Evolutionary conservation across 2,888 invertebrate species (phyloP), one percentile per base, ranked within the genome.

Genomic region (Acleris laterana): DNA sequence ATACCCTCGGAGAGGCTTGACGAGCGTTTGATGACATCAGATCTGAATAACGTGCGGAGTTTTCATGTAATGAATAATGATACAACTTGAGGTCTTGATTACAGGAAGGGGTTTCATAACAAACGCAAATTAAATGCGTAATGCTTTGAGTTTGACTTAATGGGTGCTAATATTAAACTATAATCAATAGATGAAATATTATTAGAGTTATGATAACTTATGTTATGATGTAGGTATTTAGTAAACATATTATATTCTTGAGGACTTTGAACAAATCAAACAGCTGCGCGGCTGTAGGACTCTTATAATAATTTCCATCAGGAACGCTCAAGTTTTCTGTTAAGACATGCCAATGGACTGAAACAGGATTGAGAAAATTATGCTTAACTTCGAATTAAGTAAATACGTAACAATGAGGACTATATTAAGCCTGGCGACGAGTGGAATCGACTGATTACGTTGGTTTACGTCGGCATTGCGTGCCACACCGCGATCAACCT

Each of bases 401-500:
- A 48, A 52, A 46, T 16, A 51, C 5, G 25, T 25, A 42, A 16
- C 28, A 19, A 42, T 53, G 16, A 60, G 11, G 25, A 49, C 19
- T 46, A 38, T 22, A 46, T 46, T n/a, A 32, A 51, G 51, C 46
- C 17, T 28, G 51, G 57, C 55, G 63, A 63, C 56, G 71, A 74
- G 73, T 71, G 73, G 67, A 72, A 76, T 73, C 62, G 70, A 71
- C 70, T 74, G 77, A 77, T 81, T 77, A 83, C 72, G 62, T 38
- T 65, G 42, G 22, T 66, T 66, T 57, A 62, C 57, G 75, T 76
- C 72, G 68, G 69, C 71, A 74, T 85, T 74, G 84, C 85, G 84
- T 85, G 85, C 73, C 71, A 69, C 57, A 72, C 79, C 77, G 77
- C 76, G 75, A 74, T 75, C 66, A 57, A 17, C 38, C 51, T 61